phyloP scores from a whole-genome alignment of 2,888 invertebrate species.

The Deilephila elpenor region DNA sequence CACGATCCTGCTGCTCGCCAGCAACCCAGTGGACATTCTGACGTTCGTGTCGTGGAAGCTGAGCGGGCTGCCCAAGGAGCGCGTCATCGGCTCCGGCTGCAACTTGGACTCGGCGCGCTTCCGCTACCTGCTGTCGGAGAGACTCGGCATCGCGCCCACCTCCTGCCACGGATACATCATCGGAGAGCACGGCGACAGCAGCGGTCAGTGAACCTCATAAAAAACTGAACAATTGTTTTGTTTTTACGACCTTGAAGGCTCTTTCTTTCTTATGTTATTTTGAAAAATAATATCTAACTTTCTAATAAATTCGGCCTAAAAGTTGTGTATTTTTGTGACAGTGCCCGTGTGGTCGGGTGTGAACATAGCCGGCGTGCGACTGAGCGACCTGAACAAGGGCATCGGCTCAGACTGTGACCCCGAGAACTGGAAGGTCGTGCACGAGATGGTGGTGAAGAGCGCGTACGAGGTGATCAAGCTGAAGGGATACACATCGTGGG shows the following conservation, averaged over 20 bases:
- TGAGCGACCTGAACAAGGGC: conserved; percentile 90
- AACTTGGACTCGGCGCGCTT: conserved; percentile 97
- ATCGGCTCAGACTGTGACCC: conserved; percentile 89
- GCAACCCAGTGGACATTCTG: conserved; percentile 96
- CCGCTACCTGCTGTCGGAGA: conserved; percentile 93
- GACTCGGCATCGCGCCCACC: conserved; percentile 91
- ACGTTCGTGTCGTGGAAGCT: conserved; percentile 98
- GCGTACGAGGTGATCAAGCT: conserved; percentile 94
- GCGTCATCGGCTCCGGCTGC: conserved; percentile 96
- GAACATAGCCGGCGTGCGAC: conserved; percentile 94
- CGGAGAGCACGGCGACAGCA: conserved; percentile 97
- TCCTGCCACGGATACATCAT: conserved; percentile 97
- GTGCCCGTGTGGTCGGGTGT: conserved; percentile 98
- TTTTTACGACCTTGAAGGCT: too few species aligned
- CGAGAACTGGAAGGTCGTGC: conserved; percentile 92
- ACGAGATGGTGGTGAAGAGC: conserved; percentile 91
- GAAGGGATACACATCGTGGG: conserved; percentile 97
- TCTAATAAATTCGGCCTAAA: neutral
- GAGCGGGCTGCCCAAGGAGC: conserved; percentile 93
- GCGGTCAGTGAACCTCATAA: conserved; percentile 80
- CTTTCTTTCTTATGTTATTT: too few species aligned
- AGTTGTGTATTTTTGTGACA: conserved; percentile 55
- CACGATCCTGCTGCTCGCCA: conserved; percentile 93
- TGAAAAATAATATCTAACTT: too few species aligned
- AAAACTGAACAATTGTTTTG: too few species aligned